Evolutionary conservation across 2,797 vertebrate genomes (phyloP).

Genomic region (Pantherophis alleghaniensis): DNA sequence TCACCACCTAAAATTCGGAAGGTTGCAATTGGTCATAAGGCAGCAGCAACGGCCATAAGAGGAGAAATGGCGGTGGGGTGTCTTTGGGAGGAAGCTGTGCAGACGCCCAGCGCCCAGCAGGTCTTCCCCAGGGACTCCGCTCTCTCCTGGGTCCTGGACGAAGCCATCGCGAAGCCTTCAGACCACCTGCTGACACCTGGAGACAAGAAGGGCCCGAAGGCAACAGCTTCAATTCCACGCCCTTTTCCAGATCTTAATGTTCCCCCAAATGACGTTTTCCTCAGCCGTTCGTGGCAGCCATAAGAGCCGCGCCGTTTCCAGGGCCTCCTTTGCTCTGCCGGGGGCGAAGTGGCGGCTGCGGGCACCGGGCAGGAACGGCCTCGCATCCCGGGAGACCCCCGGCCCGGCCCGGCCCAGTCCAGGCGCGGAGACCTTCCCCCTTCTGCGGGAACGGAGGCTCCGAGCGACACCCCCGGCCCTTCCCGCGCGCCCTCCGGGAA

Average conservation of each 20-base stretch:
- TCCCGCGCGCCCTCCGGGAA: neutral
- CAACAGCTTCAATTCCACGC: too few relatives aligned
- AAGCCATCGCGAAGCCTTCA: neutral
- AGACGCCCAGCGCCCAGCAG: neutral
- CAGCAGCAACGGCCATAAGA: neutral
- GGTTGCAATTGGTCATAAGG: neutral
- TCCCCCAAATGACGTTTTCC: neutral
- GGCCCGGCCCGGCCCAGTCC: too few relatives aligned
- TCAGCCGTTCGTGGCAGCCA: neutral
- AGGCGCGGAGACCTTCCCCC: neutral
- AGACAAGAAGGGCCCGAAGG: neutral
- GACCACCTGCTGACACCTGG: fast-evolving
- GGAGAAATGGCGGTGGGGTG: too few relatives aligned
- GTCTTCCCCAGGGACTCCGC: neutral
- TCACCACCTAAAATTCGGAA: too few relatives aligned
- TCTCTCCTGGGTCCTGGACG: neutral
- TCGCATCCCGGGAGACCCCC: too few relatives aligned
- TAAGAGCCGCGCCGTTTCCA: too few relatives aligned
- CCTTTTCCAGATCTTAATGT: too few relatives aligned
- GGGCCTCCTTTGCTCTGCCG: neutral
- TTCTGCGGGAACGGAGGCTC: neutral
- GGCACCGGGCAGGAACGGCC: too few relatives aligned
- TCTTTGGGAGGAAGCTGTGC: neutral
- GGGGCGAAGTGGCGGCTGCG: neutral
- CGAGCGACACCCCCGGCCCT: neutral